Evolutionary conservation across 2,888 invertebrate genomes (phyloP), one percentile per base, ranked within the genome.

Genomic region (Prenolepis imparis): DNA sequence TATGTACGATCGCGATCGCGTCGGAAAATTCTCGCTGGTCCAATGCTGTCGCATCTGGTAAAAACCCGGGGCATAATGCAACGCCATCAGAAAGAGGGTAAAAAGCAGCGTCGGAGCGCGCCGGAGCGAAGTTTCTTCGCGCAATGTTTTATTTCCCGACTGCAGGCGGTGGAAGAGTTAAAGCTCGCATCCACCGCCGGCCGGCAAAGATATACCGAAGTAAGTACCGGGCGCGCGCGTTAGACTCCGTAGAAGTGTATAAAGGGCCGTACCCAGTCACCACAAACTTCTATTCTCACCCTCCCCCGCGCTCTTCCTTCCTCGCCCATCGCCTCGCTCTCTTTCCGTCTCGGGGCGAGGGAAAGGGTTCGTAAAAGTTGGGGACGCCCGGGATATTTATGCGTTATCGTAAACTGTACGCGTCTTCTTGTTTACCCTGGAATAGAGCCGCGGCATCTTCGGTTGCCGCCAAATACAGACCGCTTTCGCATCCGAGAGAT

Each of bases 351-450:
- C 86, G 84, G 89, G 87, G 36, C 5, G 36, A 4, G 84, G 89
- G 87, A 90, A 90, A 92, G 92, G 93, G 91, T 92, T 93, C 91
- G 92, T 91, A 92, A 93, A 94, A 94, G 91, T 93, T 93, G 91
- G 91, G 90, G 91, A 93, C 91, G 91, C 89, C 84, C 84, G 88
- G 90, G 92, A 93, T 94, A 94, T 94, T 94, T 93, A 93, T 92
- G 92, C 92, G 91, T 92, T 91, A 90, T 91, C 93, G 91, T 94
- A 94, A 94, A 94, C 88, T 91, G 84, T 88, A 85, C 86, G 87
- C 89, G 90, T 90, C 91, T 92, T 91, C 91, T 92, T 91, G 83
- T 90, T 89, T 87, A 87, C 89, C 90, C 89, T 86, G 86, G 85
- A 87, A 91, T 88, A 88, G 82, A 86, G 70, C 64, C 83, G 61